These are phyloP conservation scores for Phylloscopus trochilus DNA, from an alignment of 2,113 vertebrate species.

Conservation along the genomic window DNA sequence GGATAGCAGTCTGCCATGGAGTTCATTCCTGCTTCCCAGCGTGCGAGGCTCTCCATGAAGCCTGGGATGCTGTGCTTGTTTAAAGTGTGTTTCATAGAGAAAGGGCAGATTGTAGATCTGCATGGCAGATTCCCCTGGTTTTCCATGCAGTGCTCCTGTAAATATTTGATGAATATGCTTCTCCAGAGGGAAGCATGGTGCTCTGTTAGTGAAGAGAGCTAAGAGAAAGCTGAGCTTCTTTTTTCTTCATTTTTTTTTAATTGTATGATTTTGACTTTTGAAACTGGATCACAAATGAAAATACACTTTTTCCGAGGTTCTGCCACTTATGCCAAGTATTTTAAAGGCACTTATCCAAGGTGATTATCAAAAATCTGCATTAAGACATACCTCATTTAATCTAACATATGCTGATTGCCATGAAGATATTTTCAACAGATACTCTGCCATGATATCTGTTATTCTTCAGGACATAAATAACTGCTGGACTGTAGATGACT, in stretches of 20 bases:
- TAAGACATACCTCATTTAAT: background rate
- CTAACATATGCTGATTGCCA: background rate
- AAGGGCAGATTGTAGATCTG: fast-evolving
- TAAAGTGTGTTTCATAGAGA: background rate
- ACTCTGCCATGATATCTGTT: background rate
- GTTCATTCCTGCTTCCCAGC: background rate
- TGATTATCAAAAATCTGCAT: background rate
- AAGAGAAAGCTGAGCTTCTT: fast-evolving
- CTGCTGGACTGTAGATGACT: constrained; percentile 18
- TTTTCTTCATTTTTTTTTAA: background rate
- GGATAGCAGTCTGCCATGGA: background rate
- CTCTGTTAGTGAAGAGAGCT: background rate
- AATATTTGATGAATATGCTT: background rate
- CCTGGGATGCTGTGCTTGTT: background rate
- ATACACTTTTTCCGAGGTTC: background rate
- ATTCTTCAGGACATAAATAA: constrained; percentile 1
- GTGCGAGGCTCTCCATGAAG: background rate
- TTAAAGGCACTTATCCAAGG: constrained; percentile 14
- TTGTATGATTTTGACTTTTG: background rate
- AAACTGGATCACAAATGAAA: background rate
- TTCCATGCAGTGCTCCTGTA: background rate
- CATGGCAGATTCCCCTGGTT: background rate
- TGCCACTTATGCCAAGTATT: background rate
- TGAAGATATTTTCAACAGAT: constrained; percentile 15
- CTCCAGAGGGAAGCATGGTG: background rate